phyloP scores from a whole-genome alignment of 2,113 vertebrate genomes.

The Ramphastos sulfuratus region DNA sequence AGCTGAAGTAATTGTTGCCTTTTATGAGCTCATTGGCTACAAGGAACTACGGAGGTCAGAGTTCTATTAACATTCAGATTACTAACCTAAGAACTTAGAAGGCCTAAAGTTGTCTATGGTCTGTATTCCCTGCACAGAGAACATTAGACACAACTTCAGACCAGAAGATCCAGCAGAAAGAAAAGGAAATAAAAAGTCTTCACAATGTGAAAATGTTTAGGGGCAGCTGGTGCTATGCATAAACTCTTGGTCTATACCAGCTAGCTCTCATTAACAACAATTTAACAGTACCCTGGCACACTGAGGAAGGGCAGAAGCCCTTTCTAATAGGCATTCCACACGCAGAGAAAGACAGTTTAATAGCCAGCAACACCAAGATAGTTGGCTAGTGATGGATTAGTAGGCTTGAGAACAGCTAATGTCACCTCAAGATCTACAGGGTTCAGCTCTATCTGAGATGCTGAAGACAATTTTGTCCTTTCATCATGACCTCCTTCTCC shows the following conservation, averaged over 20 bases:
- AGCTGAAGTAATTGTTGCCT: not conserved
- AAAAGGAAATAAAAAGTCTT: not conserved
- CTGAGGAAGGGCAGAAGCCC: not conserved
- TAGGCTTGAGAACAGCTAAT: fast-evolving
- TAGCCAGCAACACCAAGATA: not conserved
- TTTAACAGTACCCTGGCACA: not conserved
- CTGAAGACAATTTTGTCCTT: not conserved
- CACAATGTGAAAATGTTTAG: fast-evolving
- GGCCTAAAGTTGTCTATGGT: not conserved
- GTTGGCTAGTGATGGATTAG: not conserved
- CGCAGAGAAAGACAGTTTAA: not conserved
- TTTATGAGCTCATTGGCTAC: not conserved
- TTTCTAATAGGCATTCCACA: not conserved
- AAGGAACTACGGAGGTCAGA: not conserved
- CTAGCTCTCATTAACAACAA: not conserved
- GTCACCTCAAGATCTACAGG: not conserved
- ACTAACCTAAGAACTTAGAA: not conserved
- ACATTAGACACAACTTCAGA: not conserved
- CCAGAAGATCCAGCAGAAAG: not conserved
- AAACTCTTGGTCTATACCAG: not conserved
- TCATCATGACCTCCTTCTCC: not conserved
- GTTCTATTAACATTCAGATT: not conserved
- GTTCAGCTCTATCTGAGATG: not conserved
- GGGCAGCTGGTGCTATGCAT: not conserved
- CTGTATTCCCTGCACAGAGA: not conserved